A percentile compares a stretch with the other conserved stretches of the same genome.
Conservation (phyloP, 2,797 vertebrate genomes). For the Manis crassicaudata region DNA sequence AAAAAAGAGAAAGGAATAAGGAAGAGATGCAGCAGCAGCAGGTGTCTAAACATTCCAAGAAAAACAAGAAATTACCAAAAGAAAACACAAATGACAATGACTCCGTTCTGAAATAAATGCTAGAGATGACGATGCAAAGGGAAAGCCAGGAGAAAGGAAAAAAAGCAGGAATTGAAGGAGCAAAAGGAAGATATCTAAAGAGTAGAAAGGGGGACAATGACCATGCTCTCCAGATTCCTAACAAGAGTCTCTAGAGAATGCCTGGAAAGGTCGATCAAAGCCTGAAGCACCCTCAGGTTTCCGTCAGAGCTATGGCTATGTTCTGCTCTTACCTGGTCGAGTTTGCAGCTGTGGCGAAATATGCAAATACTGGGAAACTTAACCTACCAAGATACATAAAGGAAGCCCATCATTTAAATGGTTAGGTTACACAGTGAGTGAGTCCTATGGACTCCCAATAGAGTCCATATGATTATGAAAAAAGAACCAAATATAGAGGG, state of each 20-base stretch:
- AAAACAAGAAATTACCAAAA: constrained; percentile 91
- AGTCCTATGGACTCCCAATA: constrained; percentile 92
- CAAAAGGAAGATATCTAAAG: constrained; percentile 92
- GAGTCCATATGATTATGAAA: constrained; percentile 94
- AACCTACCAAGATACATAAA: constrained; percentile 93
- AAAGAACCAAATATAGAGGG: constrained; percentile 96
- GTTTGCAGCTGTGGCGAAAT: constrained; percentile 94
- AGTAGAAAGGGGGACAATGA: constrained; percentile 89
- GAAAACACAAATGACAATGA: constrained; percentile 82
- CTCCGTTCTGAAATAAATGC: constrained; percentile 81
- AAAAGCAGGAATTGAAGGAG: constrained; percentile 87
- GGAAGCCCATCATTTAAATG: constrained; percentile 93
- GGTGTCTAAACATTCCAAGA: constrained; percentile 38
- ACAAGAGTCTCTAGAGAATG: constrained; percentile 85
- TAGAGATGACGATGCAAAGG: constrained; percentile 88
- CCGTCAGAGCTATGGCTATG: constrained; percentile 90
- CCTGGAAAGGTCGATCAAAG: constrained; percentile 92
- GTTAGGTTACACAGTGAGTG: constrained; percentile 93
- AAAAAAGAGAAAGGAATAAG: not conserved
- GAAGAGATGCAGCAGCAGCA: not conserved
- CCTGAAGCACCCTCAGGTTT: constrained; percentile 84
- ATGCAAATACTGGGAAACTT: constrained; percentile 93
- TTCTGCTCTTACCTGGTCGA: constrained; percentile 91
- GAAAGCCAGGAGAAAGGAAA: constrained; percentile 88
- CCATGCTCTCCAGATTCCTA: constrained; percentile 89